Evolutionary conservation across 2,797 vertebrate genomes (phyloP).

Genomic region (Galago senegalensis): DNA sequence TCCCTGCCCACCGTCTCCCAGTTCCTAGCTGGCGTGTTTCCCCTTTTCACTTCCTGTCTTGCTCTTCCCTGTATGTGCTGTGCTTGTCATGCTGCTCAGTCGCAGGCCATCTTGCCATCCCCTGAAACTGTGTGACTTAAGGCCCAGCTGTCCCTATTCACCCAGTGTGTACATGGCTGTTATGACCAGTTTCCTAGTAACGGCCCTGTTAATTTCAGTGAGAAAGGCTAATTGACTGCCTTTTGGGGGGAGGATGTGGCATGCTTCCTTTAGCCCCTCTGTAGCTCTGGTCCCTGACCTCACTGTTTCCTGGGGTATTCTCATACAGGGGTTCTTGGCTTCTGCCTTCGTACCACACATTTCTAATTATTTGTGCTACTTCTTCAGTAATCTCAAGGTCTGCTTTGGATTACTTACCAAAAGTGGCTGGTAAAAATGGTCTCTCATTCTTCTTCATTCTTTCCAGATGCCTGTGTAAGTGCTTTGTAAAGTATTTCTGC

Average conservation of each 20-base stretch:
- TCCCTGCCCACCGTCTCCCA: neutral
- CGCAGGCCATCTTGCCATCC: neutral
- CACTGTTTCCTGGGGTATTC: neutral
- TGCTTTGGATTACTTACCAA: constrained; percentile 15
- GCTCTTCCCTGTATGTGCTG: fast-evolving
- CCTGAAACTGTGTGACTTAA: neutral
- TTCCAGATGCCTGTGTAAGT: neutral
- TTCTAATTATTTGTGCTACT: constrained; percentile 19
- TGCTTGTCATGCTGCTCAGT: neutral
- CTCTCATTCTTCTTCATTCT: neutral
- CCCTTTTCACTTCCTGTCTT: neutral
- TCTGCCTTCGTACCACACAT: neutral
- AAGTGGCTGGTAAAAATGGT: constrained; percentile 27
- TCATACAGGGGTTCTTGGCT: neutral
- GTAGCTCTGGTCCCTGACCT: neutral
- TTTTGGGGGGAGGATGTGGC: neutral
- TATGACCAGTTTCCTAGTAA: neutral
- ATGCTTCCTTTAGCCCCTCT: neutral
- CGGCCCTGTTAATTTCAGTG: neutral
- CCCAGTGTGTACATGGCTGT: neutral
- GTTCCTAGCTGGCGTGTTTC: neutral
- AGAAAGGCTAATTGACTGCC: neutral
- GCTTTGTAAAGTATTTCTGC: neutral
- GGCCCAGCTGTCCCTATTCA: neutral
- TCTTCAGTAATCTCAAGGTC: neutral